Percentiles rank a stretch among this genome's conserved stretches.
Evolutionary conservation across 23 tunicate species (phyloP).

Genomic region (Aplidium turbinatum): DNA sequence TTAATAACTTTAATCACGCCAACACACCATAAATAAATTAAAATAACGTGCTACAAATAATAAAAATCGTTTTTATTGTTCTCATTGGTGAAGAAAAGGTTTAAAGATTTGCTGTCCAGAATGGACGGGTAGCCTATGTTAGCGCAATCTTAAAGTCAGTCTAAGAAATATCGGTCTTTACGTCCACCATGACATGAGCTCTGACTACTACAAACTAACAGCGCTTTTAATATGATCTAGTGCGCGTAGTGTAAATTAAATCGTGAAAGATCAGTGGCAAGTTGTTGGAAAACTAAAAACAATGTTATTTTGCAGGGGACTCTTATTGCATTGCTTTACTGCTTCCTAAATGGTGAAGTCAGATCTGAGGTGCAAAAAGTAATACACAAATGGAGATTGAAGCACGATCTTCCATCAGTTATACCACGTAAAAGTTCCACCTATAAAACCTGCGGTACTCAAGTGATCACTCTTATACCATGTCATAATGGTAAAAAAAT

Average conservation of each 20-base stretch:
- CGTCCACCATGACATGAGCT: neutral
- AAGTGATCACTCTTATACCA: conserved; percentile 19
- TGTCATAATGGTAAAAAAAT: neutral
- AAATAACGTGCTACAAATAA: neutral
- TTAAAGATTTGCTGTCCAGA: too few relatives aligned
- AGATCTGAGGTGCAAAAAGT: conserved; percentile 58
- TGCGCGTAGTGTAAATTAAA: neutral
- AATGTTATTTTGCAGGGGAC: conserved; percentile 56
- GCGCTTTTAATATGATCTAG: neutral
- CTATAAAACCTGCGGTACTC: conserved; percentile 45
- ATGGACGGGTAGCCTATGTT: too few relatives aligned
- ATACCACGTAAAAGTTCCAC: conserved; percentile 68
- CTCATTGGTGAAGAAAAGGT: too few relatives aligned
- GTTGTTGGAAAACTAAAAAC: neutral
- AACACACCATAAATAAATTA: neutral
- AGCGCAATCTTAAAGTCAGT: too few relatives aligned
- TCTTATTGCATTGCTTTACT: conserved; percentile 71
- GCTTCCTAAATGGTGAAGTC: conserved; percentile 89
- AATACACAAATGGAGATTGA: conserved; percentile 62
- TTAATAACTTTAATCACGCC: too few relatives aligned
- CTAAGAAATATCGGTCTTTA: too few relatives aligned
- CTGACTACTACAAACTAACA: neutral
- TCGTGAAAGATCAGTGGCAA: neutral
- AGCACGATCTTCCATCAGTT: conserved; percentile 53
- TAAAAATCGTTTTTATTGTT: too few relatives aligned